These are phyloP conservation scores for Xestia sexstrigata DNA, from an alignment of 2,888 invertebrate genomes.

Conservation along the genomic window DNA sequence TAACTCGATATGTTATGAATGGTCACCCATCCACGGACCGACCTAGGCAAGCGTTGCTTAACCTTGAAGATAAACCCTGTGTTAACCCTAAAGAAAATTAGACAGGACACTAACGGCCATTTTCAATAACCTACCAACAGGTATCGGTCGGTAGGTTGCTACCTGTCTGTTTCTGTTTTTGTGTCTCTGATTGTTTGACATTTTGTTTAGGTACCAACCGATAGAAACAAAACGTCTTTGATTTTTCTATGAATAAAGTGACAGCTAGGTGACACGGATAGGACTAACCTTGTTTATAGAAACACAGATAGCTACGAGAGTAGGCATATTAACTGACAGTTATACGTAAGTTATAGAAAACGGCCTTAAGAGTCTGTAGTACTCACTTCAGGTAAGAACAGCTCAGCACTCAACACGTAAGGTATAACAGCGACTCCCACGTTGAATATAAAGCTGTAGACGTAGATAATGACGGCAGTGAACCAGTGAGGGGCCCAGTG, in stretches of 20 bases:
- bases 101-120: neutral
- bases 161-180: too few species aligned
- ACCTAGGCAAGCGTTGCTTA: neutral
- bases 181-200: too few species aligned
- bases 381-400: slow-evolving; percentile 86
- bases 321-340: too few species aligned
- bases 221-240: too few species aligned
- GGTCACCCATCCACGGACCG: neutral
- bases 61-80: neutral
- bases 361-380: neutral
- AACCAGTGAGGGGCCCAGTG: slow-evolving; percentile 81
- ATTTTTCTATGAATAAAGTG: too few species aligned
- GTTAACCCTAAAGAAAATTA: neutral
- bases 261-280: too few species aligned
- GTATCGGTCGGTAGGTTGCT: too few species aligned
- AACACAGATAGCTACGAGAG: too few species aligned
- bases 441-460: slow-evolving; percentile 83
- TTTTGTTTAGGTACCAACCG: too few species aligned
- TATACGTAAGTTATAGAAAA: too few species aligned
- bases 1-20: neutral
- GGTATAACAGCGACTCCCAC: slow-evolving; percentile 86
- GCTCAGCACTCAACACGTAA: slow-evolving; percentile 85
- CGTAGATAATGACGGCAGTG: slow-evolving; percentile 79
- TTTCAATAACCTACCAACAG: too few species aligned
- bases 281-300: too few species aligned